Base-by-base conservation (phyloP, 2,113 vertebrate species). In the Macheiramphus alcinus region DNA sequence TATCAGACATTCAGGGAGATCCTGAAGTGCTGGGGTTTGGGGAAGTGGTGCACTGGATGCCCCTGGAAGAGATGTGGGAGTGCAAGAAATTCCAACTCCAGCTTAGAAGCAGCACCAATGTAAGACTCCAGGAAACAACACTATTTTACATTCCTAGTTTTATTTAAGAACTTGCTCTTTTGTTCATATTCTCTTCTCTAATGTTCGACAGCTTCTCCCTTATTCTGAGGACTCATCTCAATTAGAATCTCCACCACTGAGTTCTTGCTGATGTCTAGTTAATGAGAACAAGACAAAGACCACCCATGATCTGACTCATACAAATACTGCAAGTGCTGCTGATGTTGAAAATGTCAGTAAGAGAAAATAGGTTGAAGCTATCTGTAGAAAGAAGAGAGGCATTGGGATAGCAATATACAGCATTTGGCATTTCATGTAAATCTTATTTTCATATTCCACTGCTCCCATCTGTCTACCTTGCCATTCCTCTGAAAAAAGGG, bases 241-340 rank as follows among this genome's bases (percentile, higher is more conserved):
- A n/a, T 84, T 93, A 55, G 45, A 75, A 79, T 58, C 48, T 79
- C 31, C 9, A 56, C 42, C n/a, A 38, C 78, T 56, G 56, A 85
- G 86, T 75, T 81, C 70, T 89, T 81, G 55, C 34, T 87, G 91
- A 91, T n/a, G 53, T 88, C 56, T 42, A 63, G 56, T 65, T 91
- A 97, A 95, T 67, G 20, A 89, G 34, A 91, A 75, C 68, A 93
- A 92, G 76, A 65, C 65, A 81, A 88, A 93, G 94, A 91, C 83
- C 83, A 94, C 80, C 65, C 83, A 48, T 87, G 78, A 67, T 87
- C 62, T 89, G 34, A 92, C 55, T 89, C 53, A 58, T 78, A 56
- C 76, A 93, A 91, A 68, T 56, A 61, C 43, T 94, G 48, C 74
- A 81, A 93, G 36, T 0, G 0, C 7, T 65, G 75, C 74, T 86